Conservation (phyloP, 2,113 vertebrate species). For the Gambusia affinis region DNA sequence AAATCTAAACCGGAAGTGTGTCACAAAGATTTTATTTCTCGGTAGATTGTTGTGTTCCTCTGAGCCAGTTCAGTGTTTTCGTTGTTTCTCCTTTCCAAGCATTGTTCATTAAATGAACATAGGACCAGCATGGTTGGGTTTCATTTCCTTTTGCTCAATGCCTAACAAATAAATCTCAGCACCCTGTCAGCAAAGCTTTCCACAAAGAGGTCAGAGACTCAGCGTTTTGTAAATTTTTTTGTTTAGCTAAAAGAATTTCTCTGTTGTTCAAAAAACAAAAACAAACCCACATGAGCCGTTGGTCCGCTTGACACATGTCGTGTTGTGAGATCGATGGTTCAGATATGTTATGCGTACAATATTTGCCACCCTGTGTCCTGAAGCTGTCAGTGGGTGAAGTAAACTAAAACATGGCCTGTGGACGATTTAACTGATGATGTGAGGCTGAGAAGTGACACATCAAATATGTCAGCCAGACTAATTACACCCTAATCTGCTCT, state of each 20-base stretch:
- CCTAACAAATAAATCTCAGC: conserved; percentile 20
- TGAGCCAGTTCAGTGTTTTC: background rate
- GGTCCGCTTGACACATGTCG: background rate
- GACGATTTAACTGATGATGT: conserved; percentile 18
- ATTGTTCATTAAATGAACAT: conserved; percentile 28
- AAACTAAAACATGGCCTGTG: conserved; percentile 24
- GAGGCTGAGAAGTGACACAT: conserved; percentile 20
- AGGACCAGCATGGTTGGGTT: conserved; percentile 38
- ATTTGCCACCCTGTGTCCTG: conserved; percentile 9
- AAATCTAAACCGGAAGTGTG: background rate
- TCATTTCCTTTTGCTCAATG: conserved; percentile 6
- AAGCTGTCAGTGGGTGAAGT: conserved; percentile 26
- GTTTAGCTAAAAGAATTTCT: background rate
- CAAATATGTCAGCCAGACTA: conserved; percentile 14
- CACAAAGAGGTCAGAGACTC: conserved; percentile 9
- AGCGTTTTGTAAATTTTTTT: background rate
- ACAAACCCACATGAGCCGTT: background rate
- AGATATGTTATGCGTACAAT: background rate
- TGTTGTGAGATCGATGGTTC: background rate
- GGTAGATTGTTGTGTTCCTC: conserved; percentile 34
- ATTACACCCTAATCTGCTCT: conserved; percentile 7
- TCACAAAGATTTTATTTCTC: background rate
- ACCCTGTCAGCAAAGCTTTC: background rate
- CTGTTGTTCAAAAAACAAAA: background rate
- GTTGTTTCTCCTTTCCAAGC: background rate